phyloP scores from a whole-genome alignment of 2,113 vertebrate genomes.

The Catharus fuscescens region DNA sequence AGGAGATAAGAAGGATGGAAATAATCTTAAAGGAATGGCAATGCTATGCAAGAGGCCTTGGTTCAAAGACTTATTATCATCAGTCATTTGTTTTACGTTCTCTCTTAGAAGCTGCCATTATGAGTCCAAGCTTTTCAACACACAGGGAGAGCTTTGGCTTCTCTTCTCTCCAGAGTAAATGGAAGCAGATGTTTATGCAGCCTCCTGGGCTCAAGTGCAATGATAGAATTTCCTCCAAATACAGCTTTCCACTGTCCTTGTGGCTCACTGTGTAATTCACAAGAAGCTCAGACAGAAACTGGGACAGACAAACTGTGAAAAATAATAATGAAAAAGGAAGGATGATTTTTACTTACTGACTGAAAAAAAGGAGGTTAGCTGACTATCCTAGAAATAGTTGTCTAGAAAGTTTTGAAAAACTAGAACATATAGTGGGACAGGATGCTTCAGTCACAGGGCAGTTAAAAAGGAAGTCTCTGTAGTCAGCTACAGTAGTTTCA shows the following conservation, averaged over 20 bases:
- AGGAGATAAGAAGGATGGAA: constrained; percentile 34
- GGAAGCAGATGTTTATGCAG: not conserved
- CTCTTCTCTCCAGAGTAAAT: not conserved
- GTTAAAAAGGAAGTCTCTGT: not conserved
- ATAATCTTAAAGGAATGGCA: constrained; percentile 14
- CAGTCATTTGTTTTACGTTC: not conserved
- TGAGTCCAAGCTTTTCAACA: not conserved
- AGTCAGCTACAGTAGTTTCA: not conserved
- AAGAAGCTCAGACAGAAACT: not conserved
- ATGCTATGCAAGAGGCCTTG: not conserved
- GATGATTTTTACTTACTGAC: not conserved
- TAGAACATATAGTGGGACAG: not conserved
- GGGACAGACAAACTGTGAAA: not conserved
- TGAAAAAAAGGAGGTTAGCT: not conserved
- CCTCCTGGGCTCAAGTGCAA: not conserved
- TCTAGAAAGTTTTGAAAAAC: not conserved
- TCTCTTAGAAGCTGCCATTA: not conserved
- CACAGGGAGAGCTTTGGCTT: not conserved
- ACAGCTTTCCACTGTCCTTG: not conserved
- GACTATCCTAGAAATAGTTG: not conserved
- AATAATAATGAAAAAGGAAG: not conserved
- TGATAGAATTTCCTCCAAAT: not conserved
- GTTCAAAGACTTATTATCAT: constrained; percentile 31
- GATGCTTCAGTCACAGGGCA: not conserved
- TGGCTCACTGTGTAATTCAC: not conserved